Conservation (phyloP, 2,113 vertebrate genomes). For the Aplodontia rufa region DNA sequence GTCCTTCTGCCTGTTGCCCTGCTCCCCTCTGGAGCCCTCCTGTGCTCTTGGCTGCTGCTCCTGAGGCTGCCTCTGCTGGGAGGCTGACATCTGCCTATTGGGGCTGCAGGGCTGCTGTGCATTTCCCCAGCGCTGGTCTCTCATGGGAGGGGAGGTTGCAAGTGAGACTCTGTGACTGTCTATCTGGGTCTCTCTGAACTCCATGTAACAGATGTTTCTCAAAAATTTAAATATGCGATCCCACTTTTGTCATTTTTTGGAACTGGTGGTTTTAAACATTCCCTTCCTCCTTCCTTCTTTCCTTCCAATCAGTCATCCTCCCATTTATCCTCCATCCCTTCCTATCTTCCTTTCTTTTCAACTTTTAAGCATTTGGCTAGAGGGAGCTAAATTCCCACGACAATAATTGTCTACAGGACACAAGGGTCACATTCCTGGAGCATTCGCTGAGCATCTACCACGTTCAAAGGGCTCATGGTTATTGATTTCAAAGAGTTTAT, state of each 20-base stretch:
- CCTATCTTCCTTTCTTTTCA: no score
- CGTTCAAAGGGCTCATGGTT: not conserved
- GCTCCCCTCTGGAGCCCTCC: not conserved
- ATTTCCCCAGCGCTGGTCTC: not conserved
- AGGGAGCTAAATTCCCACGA: not conserved
- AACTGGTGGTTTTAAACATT: not conserved
- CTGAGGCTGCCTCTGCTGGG: not conserved
- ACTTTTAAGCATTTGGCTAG: no score
- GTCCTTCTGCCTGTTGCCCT: not conserved
- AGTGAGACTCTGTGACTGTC: not conserved
- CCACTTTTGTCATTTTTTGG: not conserved
- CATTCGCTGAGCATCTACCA: no score
- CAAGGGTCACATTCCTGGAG: fast-evolving
- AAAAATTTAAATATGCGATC: not conserved
- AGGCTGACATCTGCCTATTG: not conserved
- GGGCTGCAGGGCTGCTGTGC: no score
- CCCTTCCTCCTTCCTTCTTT: not conserved
- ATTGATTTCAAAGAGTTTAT: not conserved
- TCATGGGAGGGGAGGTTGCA: not conserved
- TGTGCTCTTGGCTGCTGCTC: not conserved
- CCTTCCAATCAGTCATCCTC: no score
- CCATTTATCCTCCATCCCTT: not conserved
- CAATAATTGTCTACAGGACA: not conserved
- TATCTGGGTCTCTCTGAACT: not conserved
- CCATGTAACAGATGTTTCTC: not conserved